A percentile compares a stretch with the other conserved stretches of the same genome.
phyloP scores from a whole-genome alignment of 2,888 invertebrate species.

The Sinopyrophorus schimmeli region DNA sequence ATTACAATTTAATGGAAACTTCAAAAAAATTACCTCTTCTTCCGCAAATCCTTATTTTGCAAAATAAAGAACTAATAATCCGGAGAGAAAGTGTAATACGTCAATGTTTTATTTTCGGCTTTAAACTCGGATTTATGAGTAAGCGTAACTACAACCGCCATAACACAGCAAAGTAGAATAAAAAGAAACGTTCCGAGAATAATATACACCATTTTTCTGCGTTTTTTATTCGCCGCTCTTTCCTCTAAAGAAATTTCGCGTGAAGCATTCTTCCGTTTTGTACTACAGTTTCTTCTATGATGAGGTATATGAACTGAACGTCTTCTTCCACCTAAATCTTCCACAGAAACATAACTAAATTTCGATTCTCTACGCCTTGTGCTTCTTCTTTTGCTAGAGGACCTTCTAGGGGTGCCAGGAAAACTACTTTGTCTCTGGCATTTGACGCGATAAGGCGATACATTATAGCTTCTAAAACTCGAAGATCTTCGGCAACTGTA shows the following conservation, averaged over 20 bases:
- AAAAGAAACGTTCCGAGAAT: conserved; percentile 74
- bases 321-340: conserved; percentile 43
- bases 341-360: conserved; percentile 11
- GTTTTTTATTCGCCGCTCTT: conserved; percentile 65
- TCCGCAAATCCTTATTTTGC: too few relatives aligned
- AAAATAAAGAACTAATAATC: conserved; percentile 14
- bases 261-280: conserved; percentile 11
- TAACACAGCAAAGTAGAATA: conserved; percentile 71
- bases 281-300: conserved; percentile 19
- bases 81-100: conserved; percentile 48
- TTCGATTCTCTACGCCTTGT: conserved; percentile 8
- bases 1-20: too few relatives aligned
- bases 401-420: background rate
- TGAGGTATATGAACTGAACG: conserved; percentile 15
- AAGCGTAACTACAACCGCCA: conserved; percentile 77
- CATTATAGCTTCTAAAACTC: conserved; percentile 13
- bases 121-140: conserved; percentile 53
- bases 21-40: too few relatives aligned
- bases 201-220: conserved; percentile 71
- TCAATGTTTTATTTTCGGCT: conserved; percentile 40
- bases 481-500: conserved; percentile 8
- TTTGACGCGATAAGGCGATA: conserved; percentile 4
- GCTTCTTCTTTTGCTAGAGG: conserved; percentile 1
- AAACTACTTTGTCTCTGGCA: conserved; percentile 13
- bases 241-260: conserved; percentile 30